Evolutionary conservation across 1,140 invertebrate species (phyloP).

Genomic region (Pogonomyrmex californicus): DNA sequence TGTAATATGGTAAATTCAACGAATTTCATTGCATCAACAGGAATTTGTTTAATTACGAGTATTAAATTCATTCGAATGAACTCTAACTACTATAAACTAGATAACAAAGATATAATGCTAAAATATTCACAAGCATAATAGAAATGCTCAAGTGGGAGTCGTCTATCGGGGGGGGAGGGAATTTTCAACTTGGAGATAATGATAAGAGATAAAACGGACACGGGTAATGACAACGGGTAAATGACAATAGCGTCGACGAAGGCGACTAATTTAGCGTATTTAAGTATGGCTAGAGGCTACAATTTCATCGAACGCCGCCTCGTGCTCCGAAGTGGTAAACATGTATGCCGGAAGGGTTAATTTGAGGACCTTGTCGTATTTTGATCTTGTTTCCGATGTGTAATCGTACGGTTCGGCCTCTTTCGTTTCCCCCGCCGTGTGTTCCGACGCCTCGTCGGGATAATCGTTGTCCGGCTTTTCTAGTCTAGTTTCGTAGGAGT

Average conservation of each 20-base stretch:
- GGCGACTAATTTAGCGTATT: slow-evolving; percentile 17
- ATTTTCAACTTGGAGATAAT: neutral
- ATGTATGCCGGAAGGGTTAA: slow-evolving; percentile 90
- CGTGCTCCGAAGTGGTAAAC: slow-evolving; percentile 89
- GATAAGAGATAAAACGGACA: neutral
- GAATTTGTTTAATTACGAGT: neutral
- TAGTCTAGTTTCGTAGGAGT: slow-evolving; percentile 51
- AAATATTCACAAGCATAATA: slow-evolving; percentile 9
- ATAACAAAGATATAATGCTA: slow-evolving; percentile 16
- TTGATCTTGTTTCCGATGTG: slow-evolving; percentile 89
- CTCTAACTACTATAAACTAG: slow-evolving; percentile 27
- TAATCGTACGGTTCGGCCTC: slow-evolving; percentile 84
- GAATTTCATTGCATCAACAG: neutral
- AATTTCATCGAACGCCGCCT: slow-evolving; percentile 89
- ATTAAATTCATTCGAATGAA: slow-evolving; percentile 8
- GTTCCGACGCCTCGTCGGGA: slow-evolving; percentile 62
- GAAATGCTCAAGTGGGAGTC: neutral
- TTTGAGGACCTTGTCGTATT: slow-evolving; percentile 89
- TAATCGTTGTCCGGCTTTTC: slow-evolving; percentile 29
- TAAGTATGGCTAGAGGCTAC: slow-evolving; percentile 59
- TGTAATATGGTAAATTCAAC: neutral
- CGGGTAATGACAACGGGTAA: slow-evolving; percentile 10
- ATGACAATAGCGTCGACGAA: neutral
- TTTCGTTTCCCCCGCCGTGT: slow-evolving; percentile 54
- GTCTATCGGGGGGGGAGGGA: neutral